Conservation (phyloP, 2,888 invertebrate species). For the Phaonia tiefii region DNA sequence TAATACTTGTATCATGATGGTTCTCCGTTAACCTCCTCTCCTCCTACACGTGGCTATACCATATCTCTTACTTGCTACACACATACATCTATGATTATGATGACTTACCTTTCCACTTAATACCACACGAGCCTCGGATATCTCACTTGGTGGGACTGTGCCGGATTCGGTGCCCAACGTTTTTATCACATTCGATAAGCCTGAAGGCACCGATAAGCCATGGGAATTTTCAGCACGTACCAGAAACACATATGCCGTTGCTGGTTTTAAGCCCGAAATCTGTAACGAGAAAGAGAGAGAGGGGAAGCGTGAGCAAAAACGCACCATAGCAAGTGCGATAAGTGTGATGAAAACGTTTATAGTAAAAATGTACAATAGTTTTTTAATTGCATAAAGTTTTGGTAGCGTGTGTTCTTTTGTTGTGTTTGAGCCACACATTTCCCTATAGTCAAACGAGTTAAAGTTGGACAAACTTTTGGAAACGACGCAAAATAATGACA, state of each 20-base stretch:
- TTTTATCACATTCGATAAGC: constrained; percentile 86
- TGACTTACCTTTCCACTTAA: constrained; percentile 80
- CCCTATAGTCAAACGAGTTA: not conserved
- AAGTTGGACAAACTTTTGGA: not conserved
- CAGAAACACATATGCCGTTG: constrained; percentile 91
- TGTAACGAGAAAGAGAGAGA: constrained; percentile 71
- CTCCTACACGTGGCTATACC: too few species aligned
- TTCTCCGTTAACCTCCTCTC: not conserved
- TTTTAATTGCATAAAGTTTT: constrained; percentile 40
- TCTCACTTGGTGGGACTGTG: constrained; percentile 78
- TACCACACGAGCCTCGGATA: constrained; percentile 79
- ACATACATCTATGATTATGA: not conserved
- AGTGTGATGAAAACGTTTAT: constrained; percentile 34
- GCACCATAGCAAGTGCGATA: not conserved
- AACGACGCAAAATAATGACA: not conserved
- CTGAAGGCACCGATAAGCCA: constrained; percentile 91
- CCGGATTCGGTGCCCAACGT: constrained; percentile 82
- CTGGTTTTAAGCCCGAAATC: constrained; percentile 87
- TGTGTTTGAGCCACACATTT: not conserved
- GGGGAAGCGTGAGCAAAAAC: not conserved
- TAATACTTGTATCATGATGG: not conserved
- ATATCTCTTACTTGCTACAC: too few species aligned
- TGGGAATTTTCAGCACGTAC: constrained; percentile 93
- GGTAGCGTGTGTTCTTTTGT: too few species aligned
- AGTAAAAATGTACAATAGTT: constrained; percentile 23